A percentile compares a stretch with the other conserved stretches of the same genome.
These are phyloP conservation scores for Acromyrmex heyeri DNA, from an alignment of 1,140 invertebrate genomes.

Conservation along the genomic window DNA sequence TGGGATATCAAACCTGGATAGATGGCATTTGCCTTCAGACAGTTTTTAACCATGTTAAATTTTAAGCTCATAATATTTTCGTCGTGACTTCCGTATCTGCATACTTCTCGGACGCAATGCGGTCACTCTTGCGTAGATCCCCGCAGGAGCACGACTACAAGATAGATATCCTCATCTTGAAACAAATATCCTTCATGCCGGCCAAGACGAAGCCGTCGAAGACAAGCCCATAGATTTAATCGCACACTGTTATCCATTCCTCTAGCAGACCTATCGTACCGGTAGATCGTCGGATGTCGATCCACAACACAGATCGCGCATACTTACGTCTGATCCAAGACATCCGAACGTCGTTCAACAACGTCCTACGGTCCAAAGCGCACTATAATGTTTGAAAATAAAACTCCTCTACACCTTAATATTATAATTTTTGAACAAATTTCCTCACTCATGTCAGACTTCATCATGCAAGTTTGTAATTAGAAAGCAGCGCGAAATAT, in stretches of 20 bases:
- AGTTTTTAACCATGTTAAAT: neutral
- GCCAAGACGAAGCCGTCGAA: slow-evolving; percentile 8
- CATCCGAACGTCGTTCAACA: slow-evolving; percentile 5
- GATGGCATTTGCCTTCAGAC: neutral
- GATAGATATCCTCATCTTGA: slow-evolving; percentile 26
- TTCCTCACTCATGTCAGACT: neutral
- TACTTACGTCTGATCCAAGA: slow-evolving; percentile 20
- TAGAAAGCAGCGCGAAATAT: slow-evolving; percentile 44
- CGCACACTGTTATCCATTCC: slow-evolving; percentile 38
- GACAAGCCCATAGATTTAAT: slow-evolving; percentile 46
- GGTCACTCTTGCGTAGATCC: neutral
- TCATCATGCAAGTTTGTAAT: neutral
- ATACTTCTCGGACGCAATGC: neutral
- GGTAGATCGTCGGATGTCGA: slow-evolving; percentile 46
- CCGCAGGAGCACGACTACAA: slow-evolving; percentile 21
- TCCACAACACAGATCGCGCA: slow-evolving; percentile 46
- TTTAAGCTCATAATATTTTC: neutral
- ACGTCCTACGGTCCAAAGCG: neutral
- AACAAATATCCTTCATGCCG: slow-evolving; percentile 40
- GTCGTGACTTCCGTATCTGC: neutral
- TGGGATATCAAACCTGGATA: neutral
- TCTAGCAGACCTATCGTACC: slow-evolving; percentile 45
- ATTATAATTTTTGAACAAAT: neutral
- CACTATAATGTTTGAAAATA: neutral
- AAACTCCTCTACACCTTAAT: neutral